phyloP scores from a whole-genome alignment of 1,140 invertebrate genomes.

The Spodoptera frugiperda region DNA sequence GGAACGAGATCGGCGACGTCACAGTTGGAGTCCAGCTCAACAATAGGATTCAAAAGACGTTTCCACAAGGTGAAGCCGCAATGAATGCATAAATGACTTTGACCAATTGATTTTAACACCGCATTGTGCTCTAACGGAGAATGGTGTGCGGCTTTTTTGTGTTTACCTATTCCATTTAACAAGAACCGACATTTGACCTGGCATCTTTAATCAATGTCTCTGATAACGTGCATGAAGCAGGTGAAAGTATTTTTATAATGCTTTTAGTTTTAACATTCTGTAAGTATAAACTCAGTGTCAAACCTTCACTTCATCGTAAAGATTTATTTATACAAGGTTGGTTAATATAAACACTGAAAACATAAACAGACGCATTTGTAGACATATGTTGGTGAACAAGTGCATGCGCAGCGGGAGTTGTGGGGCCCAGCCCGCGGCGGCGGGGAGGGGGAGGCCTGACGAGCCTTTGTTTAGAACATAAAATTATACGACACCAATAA shows the following conservation, averaged over 20 bases:
- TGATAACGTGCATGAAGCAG: slow-evolving; percentile 23
- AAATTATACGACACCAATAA: slow-evolving; percentile 85
- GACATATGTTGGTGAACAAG: slow-evolving; percentile 77
- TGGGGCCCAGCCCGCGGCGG: slow-evolving; percentile 37
- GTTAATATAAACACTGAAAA: slow-evolving; percentile 75
- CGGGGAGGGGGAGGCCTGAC: slow-evolving; percentile 56
- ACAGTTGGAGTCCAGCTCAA: slow-evolving; percentile 73
- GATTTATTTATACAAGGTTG: slow-evolving; percentile 64
- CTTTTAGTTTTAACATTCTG: slow-evolving; percentile 45
- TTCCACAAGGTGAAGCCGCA: slow-evolving; percentile 56
- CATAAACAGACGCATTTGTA: slow-evolving; percentile 81
- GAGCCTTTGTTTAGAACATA: slow-evolving; percentile 84
- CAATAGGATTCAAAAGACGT: slow-evolving; percentile 71
- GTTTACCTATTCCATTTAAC: slow-evolving; percentile 55
- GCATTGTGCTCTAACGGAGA: slow-evolving; percentile 63
- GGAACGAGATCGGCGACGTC: slow-evolving; percentile 67
- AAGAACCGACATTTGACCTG: slow-evolving; percentile 45
- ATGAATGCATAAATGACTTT: slow-evolving; percentile 76
- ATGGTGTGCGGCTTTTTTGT: slow-evolving; percentile 59
- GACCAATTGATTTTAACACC: slow-evolving; percentile 82
- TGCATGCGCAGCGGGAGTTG: slow-evolving; percentile 68
- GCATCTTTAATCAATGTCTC: slow-evolving; percentile 38
- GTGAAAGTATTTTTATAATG: slow-evolving; percentile 46
- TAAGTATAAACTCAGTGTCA: slow-evolving; percentile 50
- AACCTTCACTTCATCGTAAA: slow-evolving; percentile 49